These are phyloP conservation scores for Polypedilum pembai DNA, from an alignment of 1,140 invertebrate genomes.

Conservation along the genomic window DNA sequence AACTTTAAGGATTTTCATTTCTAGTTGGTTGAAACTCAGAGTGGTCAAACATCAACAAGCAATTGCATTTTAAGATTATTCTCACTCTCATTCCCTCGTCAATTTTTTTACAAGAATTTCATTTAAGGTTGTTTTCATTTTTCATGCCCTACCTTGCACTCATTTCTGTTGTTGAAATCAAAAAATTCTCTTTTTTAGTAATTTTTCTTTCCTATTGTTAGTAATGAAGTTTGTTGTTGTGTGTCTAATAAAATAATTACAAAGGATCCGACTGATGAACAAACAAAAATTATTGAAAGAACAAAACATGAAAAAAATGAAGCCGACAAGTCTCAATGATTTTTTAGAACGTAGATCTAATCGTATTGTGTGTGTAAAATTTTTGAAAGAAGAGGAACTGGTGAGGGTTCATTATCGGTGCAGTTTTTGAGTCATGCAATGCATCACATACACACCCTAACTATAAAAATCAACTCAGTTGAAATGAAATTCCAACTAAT, in stretches of 20 bases:
- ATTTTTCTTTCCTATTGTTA: not conserved
- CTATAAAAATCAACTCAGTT: too few species aligned
- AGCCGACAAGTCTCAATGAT: not conserved
- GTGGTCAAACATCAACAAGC: too few species aligned
- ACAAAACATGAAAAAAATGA: not conserved
- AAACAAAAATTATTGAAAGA: not conserved
- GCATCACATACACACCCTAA: not conserved
- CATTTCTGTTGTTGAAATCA: too few species aligned
- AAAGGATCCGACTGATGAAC: conserved; percentile 3
- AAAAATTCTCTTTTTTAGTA: too few species aligned
- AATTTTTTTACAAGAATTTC: too few species aligned
- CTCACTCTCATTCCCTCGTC: too few species aligned
- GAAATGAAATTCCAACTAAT: too few species aligned
- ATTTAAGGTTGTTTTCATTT: too few species aligned
- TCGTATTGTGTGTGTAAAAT: not conserved
- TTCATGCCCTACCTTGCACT: too few species aligned
- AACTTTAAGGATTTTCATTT: too few species aligned
- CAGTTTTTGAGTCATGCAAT: not conserved
- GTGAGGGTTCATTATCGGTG: not conserved
- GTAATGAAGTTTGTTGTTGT: not conserved
- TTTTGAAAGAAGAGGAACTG: not conserved
- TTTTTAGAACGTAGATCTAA: not conserved
- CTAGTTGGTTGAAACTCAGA: too few species aligned
- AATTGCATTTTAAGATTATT: too few species aligned
- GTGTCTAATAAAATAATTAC: conserved; percentile 4